A percentile compares a stretch with the other conserved stretches of the same genome.
Evolutionary conservation across 2,113 vertebrate genomes (phyloP).

Genomic region (Onychorhynchus coronatus): DNA sequence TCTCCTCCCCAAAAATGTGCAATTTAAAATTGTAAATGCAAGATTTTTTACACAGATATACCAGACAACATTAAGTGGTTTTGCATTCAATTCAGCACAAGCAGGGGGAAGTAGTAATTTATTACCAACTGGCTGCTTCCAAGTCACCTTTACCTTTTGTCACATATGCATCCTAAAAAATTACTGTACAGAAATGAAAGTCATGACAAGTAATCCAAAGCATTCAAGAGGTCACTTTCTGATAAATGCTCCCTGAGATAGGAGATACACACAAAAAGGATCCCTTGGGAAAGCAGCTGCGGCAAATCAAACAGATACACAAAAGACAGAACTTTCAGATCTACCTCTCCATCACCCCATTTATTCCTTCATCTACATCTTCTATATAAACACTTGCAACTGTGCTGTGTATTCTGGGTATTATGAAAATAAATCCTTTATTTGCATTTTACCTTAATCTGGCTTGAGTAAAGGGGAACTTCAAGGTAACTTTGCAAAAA

Average conservation of each 20-base stretch:
- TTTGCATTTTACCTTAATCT: constrained; percentile 44
- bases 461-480: background rate
- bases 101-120: background rate
- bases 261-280: background rate
- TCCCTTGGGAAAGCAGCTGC: background rate
- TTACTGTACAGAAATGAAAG: background rate
- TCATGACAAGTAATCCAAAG: background rate
- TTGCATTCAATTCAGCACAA: background rate
- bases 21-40: background rate
- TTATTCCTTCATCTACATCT: background rate
- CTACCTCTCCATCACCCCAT: background rate
- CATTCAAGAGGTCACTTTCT: background rate
- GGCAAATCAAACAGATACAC: background rate
- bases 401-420: background rate
- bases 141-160: background rate
- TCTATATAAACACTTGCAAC: background rate
- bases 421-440: constrained; percentile 25
- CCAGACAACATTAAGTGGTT: background rate
- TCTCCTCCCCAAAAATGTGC: background rate
- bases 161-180: background rate
- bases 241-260: background rate
- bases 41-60: background rate
- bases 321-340: background rate
- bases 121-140: background rate
- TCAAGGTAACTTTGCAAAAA: constrained; percentile 15